phyloP scores from a whole-genome alignment of 2,888 invertebrate genomes.

The Pristionchus japonicus region DNA sequence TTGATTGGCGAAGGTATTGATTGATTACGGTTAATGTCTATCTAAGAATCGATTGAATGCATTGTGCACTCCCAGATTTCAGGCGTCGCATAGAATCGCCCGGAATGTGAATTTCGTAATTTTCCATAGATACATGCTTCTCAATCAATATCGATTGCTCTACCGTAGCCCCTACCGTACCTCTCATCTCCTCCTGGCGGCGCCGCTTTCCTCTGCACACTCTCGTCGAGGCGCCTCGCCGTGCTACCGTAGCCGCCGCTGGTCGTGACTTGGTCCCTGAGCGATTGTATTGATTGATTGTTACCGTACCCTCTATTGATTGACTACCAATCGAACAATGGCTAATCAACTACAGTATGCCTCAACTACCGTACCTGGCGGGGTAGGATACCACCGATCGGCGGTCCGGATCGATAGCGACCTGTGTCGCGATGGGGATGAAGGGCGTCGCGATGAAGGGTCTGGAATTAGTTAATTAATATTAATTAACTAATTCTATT shows the following conservation, averaged over 20 bases:
- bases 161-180: constrained; percentile 11
- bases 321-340: neutral
- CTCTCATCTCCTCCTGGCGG: constrained; percentile 33
- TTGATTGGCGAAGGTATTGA: neutral
- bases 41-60: neutral
- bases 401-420: constrained; percentile 57
- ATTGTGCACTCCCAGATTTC: no score
- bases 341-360: constrained; percentile 11
- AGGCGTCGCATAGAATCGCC: no score
- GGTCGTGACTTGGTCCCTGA: constrained; percentile 46
- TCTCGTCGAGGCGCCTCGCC: constrained; percentile 47
- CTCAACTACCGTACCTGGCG: constrained; percentile 10
- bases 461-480: constrained; percentile 56
- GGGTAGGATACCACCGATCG: neutral
- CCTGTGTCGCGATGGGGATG: constrained; percentile 72
- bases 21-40: neutral
- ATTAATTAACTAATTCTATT: neutral
- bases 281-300: neutral
- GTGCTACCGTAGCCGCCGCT: constrained; percentile 49
- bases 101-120: no score
- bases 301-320: no score
- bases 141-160: no score
- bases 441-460: constrained; percentile 72
- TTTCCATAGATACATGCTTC: no score
- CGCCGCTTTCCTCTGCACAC: constrained; percentile 43